Percentiles rank a stretch among this genome's conserved stretches.
These are phyloP conservation scores for Centropristis striata DNA, from an alignment of 2,113 vertebrate species.

Conservation along the genomic window DNA sequence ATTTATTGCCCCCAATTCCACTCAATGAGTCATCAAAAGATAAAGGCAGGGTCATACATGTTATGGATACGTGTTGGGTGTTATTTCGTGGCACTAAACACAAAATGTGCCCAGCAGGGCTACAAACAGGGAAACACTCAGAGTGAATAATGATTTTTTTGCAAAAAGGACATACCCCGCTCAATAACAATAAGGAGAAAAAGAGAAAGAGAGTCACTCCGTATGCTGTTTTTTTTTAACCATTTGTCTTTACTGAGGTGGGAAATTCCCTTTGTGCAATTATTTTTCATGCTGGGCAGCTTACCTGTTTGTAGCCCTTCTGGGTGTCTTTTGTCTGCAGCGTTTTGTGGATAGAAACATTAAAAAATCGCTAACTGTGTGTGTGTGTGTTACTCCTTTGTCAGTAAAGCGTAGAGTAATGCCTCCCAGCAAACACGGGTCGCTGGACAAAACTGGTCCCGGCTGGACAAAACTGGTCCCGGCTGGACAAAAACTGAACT, in stretches of 20 bases:
- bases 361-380: conserved; percentile 5
- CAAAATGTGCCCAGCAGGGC: conserved; percentile 35
- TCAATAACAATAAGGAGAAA: conserved; percentile 35
- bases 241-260: conserved; percentile 50
- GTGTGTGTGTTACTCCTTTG: neutral
- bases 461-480: no score
- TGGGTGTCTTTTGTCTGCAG: conserved; percentile 26
- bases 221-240: conserved; percentile 31
- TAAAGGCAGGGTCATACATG: conserved; percentile 23
- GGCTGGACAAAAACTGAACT: no score
- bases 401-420: neutral
- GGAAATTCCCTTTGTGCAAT: conserved; percentile 55
- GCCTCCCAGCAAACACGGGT: neutral
- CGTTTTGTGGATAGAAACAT: neutral
- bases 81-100: conserved; percentile 46
- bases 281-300: conserved; percentile 41
- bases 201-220: conserved; percentile 1
- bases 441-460: no score
- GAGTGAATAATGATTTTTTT: conserved; percentile 46
- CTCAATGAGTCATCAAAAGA: conserved; percentile 45
- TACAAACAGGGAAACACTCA: conserved; percentile 44
- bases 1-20: conserved; percentile 45
- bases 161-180: conserved; percentile 33
- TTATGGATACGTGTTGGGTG: conserved; percentile 38
- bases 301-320: conserved; percentile 40